These are phyloP conservation scores for Caenorhabditis angaria DNA, from an alignment of 2,888 invertebrate genomes.

Conservation along the genomic window DNA sequence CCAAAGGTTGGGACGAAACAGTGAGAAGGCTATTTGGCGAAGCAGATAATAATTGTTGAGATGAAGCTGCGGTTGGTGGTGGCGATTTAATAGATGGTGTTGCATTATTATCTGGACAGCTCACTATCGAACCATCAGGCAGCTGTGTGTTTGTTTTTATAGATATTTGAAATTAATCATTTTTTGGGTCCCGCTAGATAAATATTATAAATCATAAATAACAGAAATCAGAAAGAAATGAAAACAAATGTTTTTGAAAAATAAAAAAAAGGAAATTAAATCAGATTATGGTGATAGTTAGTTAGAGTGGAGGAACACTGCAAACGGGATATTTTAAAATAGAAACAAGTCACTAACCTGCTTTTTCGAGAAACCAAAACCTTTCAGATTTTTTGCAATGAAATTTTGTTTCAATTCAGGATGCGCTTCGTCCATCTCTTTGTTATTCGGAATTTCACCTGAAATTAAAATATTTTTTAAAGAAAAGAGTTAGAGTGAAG, in stretches of 20 bases:
- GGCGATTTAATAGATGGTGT: not conserved
- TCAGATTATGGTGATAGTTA: not conserved
- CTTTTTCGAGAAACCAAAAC: constrained; percentile 70
- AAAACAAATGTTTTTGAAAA: not conserved
- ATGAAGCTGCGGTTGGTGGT: constrained; percentile 14
- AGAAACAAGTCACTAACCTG: constrained; percentile 55
- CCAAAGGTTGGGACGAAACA: constrained; percentile 15
- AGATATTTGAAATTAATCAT: not conserved
- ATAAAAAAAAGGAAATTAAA: not conserved
- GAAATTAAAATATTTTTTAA: constrained; percentile 14
- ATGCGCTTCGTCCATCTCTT: constrained; percentile 71
- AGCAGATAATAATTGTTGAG: constrained; percentile 8
- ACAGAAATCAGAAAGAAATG: not conserved
- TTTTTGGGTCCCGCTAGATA: no score
- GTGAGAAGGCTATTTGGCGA: not conserved
- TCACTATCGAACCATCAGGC: not conserved
- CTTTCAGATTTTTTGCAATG: constrained; percentile 69
- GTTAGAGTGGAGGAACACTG: no score
- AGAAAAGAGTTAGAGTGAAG: not conserved
- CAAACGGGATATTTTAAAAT: constrained; percentile 5
- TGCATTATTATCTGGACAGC: not conserved
- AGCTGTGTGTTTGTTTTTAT: not conserved
- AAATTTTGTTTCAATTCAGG: constrained; percentile 69
- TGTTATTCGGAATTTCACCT: constrained; percentile 47
- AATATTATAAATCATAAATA: not conserved